These are phyloP conservation scores for Orchesellides sinensis DNA, from an alignment of 2,888 invertebrate species.

Conservation along the genomic window DNA sequence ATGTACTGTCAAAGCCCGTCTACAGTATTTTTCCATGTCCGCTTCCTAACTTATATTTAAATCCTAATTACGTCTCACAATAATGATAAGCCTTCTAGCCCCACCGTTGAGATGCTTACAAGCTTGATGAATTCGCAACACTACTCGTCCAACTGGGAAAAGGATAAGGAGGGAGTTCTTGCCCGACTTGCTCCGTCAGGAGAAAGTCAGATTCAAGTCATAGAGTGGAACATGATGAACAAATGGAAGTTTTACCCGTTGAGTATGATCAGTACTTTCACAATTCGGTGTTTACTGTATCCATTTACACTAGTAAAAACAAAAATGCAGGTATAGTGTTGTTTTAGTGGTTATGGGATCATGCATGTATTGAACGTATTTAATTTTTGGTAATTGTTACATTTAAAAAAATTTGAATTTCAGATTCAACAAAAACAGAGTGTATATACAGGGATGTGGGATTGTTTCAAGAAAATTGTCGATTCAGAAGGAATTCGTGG, in stretches of 20 bases:
- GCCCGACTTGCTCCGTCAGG: slow-evolving; percentile 43
- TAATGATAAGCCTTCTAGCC: neutral
- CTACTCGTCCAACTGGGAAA: slow-evolving; percentile 24
- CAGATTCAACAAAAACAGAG: slow-evolving; percentile 75
- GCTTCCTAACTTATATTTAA: slow-evolving; percentile 14
- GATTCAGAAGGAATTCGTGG: slow-evolving; percentile 89
- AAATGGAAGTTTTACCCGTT: slow-evolving; percentile 95
- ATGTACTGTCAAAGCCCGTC: slow-evolving; percentile 20
- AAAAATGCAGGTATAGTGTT: slow-evolving; percentile 85
- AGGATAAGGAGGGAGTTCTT: slow-evolving; percentile 19
- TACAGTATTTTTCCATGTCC: slow-evolving; percentile 22
- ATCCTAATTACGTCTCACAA: neutral
- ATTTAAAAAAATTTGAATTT: slow-evolving; percentile 1
- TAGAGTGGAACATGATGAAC: slow-evolving; percentile 99
- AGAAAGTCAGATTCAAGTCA: slow-evolving; percentile 76
- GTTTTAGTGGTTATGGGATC: neutral
- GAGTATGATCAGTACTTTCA: slow-evolving; percentile 92
- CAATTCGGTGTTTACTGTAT: slow-evolving; percentile 87
- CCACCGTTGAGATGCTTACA: slow-evolving; percentile 4
- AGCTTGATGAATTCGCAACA: slow-evolving; percentile 33
- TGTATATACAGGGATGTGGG: slow-evolving; percentile 82
- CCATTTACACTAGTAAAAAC: slow-evolving; percentile 97
- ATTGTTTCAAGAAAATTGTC: slow-evolving; percentile 93
- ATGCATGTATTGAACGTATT: neutral
- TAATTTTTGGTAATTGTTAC: slow-evolving; percentile 1